A percentile compares a stretch with the other conserved stretches of the same genome.
Evolutionary conservation across 2,888 invertebrate genomes (phyloP).

Genomic region (Invenusta paracnida): DNA sequence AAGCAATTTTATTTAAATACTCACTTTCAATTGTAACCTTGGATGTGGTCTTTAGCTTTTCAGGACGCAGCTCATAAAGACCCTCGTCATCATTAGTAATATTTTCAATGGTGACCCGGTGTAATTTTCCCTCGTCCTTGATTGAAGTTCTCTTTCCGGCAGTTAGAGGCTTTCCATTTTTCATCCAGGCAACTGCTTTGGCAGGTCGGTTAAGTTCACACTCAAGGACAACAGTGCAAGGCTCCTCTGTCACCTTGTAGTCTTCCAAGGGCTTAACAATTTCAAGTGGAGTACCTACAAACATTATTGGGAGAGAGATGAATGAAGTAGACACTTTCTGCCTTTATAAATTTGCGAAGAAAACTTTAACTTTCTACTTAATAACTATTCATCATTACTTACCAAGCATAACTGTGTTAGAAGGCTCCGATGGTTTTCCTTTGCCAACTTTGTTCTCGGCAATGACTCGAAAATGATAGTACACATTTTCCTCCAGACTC

Average conservation of each 20-base stretch:
- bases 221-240: neutral
- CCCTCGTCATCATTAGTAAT: conserved; percentile 71
- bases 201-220: conserved; percentile 38
- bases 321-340: neutral
- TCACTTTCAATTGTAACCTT: conserved; percentile 21
- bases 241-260: conserved; percentile 59
- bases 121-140: conserved; percentile 49
- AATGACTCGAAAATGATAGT: conserved; percentile 50
- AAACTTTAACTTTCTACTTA: conserved; percentile 36
- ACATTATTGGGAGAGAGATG: neutral
- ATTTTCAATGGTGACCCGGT: conserved; percentile 68
- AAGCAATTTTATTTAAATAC: neutral
- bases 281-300: neutral
- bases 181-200: conserved; percentile 62
- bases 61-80: conserved; percentile 67
- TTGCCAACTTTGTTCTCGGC: conserved; percentile 51
- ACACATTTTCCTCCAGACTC: conserved; percentile 50
- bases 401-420: conserved; percentile 49
- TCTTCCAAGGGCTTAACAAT: conserved; percentile 57
- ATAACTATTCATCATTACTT: conserved; percentile 63
- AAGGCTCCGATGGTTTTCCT: conserved; percentile 50
- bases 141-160: conserved; percentile 50
- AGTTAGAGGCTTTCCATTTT: conserved; percentile 65
- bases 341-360: conserved; percentile 65
- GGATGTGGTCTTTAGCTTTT: neutral